Base-by-base conservation (phyloP, 1,140 invertebrate species). In the Caenorhabditis briggsae region DNA sequence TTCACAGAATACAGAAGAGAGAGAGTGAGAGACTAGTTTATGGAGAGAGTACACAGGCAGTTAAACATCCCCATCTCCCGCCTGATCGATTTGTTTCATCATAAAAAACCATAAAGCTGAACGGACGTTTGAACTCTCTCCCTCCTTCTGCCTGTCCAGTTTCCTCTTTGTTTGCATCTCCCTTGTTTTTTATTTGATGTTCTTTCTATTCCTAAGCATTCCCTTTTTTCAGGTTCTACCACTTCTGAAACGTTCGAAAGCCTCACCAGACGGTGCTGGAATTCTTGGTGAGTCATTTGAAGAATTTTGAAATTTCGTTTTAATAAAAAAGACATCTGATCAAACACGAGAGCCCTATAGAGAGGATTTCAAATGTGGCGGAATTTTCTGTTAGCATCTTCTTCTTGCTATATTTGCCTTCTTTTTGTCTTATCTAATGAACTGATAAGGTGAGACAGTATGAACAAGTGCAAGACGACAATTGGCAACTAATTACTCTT, bases 231-330 rank as follows among this genome's bases (percentile, higher is more conserved):
- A 94, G 93, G 88, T 93, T 78, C 88, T 94, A 8, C 93, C 93
- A 78, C 88, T 90, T 48, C 90, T 93, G 12, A 92, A 92, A 87
- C 92, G 90, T 87, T 89, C 87, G 61, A 88, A 92, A 88, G 94
- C 94, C 1, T 92, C 92, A n/a, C 87, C 87, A 58, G 86, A 92
- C 82, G 93, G 93, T 55, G 93, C 94, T 86, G 93, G 93, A 82
- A 90, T 94, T 23, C 86, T 88, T 11, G 85, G 85, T 86, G 46
- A 86, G 85, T 86, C 64, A 53, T 87, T 46, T 46, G 2, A 70
- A 8, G 2, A 2, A 2, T 9, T 53, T 33, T 33, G 33, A 33
- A 33, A 33, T 33, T 33, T 33, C 33, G 3, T 33, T 33, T 33
- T 33, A 33, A 5, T 11, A 50, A 50, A 50, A 53, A 14, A 53